These are phyloP conservation scores for Paratrypauchen microcephalus DNA, from an alignment of 2,797 vertebrate genomes.

Conservation along the genomic window DNA sequence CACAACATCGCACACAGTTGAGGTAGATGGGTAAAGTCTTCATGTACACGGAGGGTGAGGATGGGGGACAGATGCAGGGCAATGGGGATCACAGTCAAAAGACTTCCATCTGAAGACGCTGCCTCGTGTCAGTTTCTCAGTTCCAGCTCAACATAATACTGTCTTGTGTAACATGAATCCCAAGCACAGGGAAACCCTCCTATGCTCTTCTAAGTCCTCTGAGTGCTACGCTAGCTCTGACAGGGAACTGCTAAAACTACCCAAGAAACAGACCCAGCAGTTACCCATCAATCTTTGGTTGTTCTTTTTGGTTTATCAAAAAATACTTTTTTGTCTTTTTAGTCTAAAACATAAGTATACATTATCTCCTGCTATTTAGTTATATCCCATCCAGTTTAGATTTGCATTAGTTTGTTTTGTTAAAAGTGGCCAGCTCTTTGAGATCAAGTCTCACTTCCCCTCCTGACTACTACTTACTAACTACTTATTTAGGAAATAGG, in stretches of 20 bases:
- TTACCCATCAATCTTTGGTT: slow-evolving; percentile 73
- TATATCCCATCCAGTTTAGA: slow-evolving; percentile 11
- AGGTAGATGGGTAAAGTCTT: slow-evolving; percentile 85
- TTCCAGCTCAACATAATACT: slow-evolving; percentile 67
- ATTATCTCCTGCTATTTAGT: slow-evolving; percentile 40
- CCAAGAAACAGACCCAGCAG: slow-evolving; percentile 59
- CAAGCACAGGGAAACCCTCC: slow-evolving; percentile 45
- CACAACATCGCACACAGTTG: slow-evolving; percentile 81
- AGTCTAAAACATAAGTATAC: slow-evolving; percentile 45
- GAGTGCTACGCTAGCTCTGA: slow-evolving; percentile 68
- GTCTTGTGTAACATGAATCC: slow-evolving; percentile 53
- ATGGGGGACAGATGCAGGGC: slow-evolving; percentile 36
- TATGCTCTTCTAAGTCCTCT: slow-evolving; percentile 65
- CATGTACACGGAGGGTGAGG: slow-evolving; percentile 66
- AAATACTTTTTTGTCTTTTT: slow-evolving; percentile 31
- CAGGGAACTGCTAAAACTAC: slow-evolving; percentile 63
- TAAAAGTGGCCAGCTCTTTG: slow-evolving; percentile 11
- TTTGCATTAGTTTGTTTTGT: slow-evolving; percentile 9
- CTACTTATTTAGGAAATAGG: background rate
- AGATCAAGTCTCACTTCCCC: background rate
- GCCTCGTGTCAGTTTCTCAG: slow-evolving; percentile 75
- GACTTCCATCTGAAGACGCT: slow-evolving; percentile 70
- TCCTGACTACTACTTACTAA: slow-evolving; percentile 1
- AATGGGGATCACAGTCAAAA: slow-evolving; percentile 62
- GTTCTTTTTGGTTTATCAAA: slow-evolving; percentile 40